Evolutionary conservation across 1,140 invertebrate species (phyloP).

Genomic region (Steinernema khuongi): DNA sequence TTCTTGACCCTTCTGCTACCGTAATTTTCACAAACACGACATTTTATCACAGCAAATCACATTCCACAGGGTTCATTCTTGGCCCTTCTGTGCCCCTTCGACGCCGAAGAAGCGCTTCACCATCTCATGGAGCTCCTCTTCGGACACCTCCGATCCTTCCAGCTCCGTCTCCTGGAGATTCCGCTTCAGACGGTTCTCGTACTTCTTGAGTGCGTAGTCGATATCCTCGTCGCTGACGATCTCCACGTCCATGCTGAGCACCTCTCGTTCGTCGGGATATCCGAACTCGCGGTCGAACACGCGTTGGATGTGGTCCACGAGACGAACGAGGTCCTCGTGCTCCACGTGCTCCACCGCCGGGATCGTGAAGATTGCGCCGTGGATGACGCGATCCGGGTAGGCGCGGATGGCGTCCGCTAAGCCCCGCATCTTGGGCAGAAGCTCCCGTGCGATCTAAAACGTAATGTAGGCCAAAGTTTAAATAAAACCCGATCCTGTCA

Average conservation of each 20-base stretch:
- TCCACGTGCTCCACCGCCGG: neutral
- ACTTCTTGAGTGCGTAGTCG: neutral
- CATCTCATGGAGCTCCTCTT: too few species aligned
- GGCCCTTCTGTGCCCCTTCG: too few species aligned
- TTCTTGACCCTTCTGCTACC: too few species aligned
- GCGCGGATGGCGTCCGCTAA: neutral
- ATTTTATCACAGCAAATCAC: too few species aligned
- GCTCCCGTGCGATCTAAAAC: neutral
- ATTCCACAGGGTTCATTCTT: too few species aligned
- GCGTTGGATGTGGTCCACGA: neutral
- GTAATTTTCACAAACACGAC: too few species aligned
- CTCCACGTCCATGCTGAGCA: conserved; percentile 12
- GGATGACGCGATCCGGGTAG: neutral
- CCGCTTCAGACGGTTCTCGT: neutral
- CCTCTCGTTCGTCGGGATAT: neutral
- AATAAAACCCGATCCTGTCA: neutral
- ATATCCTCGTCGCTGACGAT: neutral
- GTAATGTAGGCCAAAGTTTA: neutral
- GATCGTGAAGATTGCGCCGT: conserved; percentile 2
- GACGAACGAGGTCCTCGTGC: neutral
- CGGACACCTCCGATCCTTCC: too few species aligned
- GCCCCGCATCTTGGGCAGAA: neutral
- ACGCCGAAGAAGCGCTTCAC: too few species aligned
- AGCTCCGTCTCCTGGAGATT: neutral
- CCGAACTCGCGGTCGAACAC: neutral